Base-by-base conservation (phyloP, 2,113 vertebrate genomes). In the Plotosus lineatus region DNA sequence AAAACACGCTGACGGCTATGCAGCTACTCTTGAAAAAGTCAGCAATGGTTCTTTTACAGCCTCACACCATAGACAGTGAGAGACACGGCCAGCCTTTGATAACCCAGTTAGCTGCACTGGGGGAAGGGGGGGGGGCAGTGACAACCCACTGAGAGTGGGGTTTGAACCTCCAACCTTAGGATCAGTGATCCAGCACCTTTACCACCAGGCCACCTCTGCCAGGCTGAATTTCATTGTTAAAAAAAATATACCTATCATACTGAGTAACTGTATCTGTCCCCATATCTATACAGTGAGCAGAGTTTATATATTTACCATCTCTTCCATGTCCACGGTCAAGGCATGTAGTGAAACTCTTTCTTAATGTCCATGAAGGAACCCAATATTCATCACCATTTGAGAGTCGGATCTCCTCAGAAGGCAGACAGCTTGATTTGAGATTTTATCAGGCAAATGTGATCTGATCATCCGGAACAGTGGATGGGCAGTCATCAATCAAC, bases 401-500 rank as follows among this genome's bases (percentile, higher is more conserved):
- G 60, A 82, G 66, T 69, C 60, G 55, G 55, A 81, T 58, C 81
- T 85, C 48, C 17, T 60, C 60, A 55, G 48, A 73, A 66, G 48
- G 80, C 78, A 60, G 69, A 79, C 80, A 71, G 75, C 36, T 72
- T 81, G 79, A 74, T 80, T 84, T 60, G 68, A 85, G 81, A 85
- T 78, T 76, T 82, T 83, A 77, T 76, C 74, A 85, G 80, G 77
- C 79, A 83, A 83, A 83, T 85, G 81, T 63, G 75, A 79, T 83
- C 82, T 85, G 78, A 82, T 83, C 85, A 81, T 63, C 51, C 51
- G 61, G 85, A 86, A 86, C 85, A 81, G 81, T 61, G 79, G 81
- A 79, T 76, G 84, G 84, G 81, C 85, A 86, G 83, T 86, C 85
- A 86, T 82, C 78, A 80, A 77, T 83, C 85, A 75, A 78, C 82